Conservation (phyloP, 2,113 vertebrate genomes). For the Mobula birostris region DNA sequence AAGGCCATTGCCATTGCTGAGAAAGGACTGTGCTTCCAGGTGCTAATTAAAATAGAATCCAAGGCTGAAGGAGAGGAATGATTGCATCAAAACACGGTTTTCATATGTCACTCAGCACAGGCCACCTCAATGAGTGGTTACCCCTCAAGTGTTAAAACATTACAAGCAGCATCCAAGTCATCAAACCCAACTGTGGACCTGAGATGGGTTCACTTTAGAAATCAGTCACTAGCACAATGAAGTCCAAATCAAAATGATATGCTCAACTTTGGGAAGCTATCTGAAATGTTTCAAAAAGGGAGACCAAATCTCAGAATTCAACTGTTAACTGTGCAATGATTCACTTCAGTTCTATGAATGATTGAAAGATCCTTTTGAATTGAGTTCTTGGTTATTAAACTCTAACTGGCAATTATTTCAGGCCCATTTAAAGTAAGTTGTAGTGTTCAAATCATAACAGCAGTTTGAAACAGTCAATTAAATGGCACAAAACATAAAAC, state of each 20-base stretch:
- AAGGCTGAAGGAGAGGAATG: background rate
- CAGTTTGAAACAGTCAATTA: background rate
- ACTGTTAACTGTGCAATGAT: background rate
- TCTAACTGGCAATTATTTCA: background rate
- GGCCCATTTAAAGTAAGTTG: background rate
- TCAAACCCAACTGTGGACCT: background rate
- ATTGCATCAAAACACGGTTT: background rate
- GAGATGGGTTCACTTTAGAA: background rate
- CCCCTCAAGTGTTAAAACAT: background rate
- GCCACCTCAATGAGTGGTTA: background rate
- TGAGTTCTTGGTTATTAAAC: slow-evolving; percentile 21
- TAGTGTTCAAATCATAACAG: background rate
- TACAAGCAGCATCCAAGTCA: background rate
- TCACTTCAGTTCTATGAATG: background rate
- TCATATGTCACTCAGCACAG: background rate
- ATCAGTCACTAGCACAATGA: background rate
- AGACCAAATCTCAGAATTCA: background rate
- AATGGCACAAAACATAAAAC: background rate
- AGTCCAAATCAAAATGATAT: background rate
- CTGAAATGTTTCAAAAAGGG: background rate
- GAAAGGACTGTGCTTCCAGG: background rate
- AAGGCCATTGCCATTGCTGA: background rate
- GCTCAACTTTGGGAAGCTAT: background rate
- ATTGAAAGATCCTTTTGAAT: background rate
- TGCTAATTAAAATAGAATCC: background rate